Evolutionary conservation across 2,113 vertebrate genomes (phyloP), one percentile per base, ranked within the genome.

Genomic region (Thamnaconus septentrionalis): DNA sequence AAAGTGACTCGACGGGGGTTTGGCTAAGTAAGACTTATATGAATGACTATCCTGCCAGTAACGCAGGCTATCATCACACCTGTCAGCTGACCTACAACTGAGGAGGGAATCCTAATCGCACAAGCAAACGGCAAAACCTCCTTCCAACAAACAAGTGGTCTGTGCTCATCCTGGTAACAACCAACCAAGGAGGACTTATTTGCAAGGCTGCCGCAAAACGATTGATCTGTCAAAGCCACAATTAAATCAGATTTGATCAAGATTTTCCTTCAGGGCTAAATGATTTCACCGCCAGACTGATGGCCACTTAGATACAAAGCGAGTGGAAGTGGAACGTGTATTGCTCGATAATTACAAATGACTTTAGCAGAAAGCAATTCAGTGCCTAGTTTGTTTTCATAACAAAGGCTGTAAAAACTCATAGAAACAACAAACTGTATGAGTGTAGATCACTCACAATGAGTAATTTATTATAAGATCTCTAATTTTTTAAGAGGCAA

Each of bases 21-120:
- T 55, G 7, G 66, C 60, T 73, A 75, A 66, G 61, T 73, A 75
- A 84, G 79, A 76, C 79, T 45, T 73, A 71, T 77, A 82, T 79
- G 72, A 83, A 61, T 46, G 69, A 74, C 56, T 59, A 49, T 44
- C 59, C 59, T 55, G 47, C 57, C 65, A 59, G 80, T 31, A 59
- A 59, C 56, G 53, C 68, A 61, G 53, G 60, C 61, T 61, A 7
- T 4, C 18, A 53, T 69, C 53, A 18, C 8, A 11, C 66, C 68
- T 57, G 56, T 50, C 63, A 62, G 53, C 53, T 60, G 68, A 75
- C 67, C 54, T 66, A 61, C 52, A 65, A 64, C 57, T 66, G 41
- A 57, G 60, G 39, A 71, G 69, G 62, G 73, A 69, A n/a, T 53
- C 41, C 61, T 75, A 64, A 69, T 78, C 59, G 53, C 47, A 51